phyloP scores from a whole-genome alignment of 2,888 invertebrate genomes.

The Malacosoma neustria region DNA sequence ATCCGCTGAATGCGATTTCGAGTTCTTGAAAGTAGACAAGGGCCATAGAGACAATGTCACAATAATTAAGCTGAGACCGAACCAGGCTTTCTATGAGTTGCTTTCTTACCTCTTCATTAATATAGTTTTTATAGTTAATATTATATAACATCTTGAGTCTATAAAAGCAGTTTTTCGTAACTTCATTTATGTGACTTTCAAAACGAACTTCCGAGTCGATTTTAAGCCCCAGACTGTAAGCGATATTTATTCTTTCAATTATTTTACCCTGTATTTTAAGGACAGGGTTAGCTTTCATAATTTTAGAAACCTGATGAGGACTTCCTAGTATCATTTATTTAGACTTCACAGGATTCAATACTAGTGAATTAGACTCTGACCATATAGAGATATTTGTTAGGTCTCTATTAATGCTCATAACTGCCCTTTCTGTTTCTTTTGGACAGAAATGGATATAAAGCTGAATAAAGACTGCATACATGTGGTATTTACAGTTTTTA shows the following conservation, averaged over 20 bases:
- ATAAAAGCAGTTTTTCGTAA: too few species aligned
- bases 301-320: constrained; percentile 1
- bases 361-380: constrained; percentile 3
- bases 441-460: too few species aligned
- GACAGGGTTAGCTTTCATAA: not conserved
- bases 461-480: too few species aligned
- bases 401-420: constrained; percentile 1
- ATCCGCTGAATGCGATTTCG: too few species aligned
- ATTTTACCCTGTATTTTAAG: not conserved
- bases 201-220: constrained; percentile 6
- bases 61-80: constrained; percentile 6
- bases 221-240: constrained; percentile 3
- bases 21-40: constrained; percentile 2
- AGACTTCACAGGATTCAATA: constrained; percentile 6
- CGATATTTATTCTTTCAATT: constrained; percentile 4
- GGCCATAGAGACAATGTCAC: constrained; percentile 5
- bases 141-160: constrained; percentile 3
- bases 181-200: constrained; percentile 4
- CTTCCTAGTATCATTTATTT: constrained; percentile 7
- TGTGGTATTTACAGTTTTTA: too few species aligned
- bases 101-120: too few species aligned
- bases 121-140: not conserved
- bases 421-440: too few species aligned
- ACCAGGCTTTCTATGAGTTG: constrained; percentile 6
- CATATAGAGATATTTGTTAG: constrained; percentile 2